phyloP scores from a whole-genome alignment of 2,888 invertebrate genomes.

The Abrostola triplasia region DNA sequence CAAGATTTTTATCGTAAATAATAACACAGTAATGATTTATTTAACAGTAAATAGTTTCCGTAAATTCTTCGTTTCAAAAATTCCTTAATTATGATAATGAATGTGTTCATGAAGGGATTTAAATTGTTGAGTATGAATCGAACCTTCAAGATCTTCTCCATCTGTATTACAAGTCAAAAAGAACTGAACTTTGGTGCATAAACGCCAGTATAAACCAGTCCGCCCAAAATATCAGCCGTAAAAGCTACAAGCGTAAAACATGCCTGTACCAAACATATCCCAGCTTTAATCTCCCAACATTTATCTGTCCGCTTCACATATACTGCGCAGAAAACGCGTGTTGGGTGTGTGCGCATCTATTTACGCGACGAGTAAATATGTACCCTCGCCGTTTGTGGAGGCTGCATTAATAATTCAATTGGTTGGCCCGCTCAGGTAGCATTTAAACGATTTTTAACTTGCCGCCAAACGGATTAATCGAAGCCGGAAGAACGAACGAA shows the following conservation, averaged over 20 bases:
- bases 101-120: too few species aligned
- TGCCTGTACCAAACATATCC: slow-evolving; percentile 15
- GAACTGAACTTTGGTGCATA: too few species aligned
- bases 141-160: too few species aligned
- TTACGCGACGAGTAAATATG: slow-evolving; percentile 88
- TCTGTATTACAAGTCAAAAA: too few species aligned
- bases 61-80: too few species aligned
- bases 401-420: slow-evolving; percentile 89
- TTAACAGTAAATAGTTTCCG: too few species aligned
- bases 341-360: slow-evolving; percentile 88
- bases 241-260: background rate
- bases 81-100: too few species aligned
- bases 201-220: too few species aligned
- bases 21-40: too few species aligned
- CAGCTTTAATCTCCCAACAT: slow-evolving; percentile 32
- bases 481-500: slow-evolving; percentile 53
- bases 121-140: too few species aligned
- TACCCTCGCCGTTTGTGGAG: slow-evolving; percentile 87
- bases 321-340: slow-evolving; percentile 83
- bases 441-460: slow-evolving; percentile 88
- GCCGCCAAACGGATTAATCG: slow-evolving; percentile 85
- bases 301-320: slow-evolving; percentile 48
- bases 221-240: too few species aligned
- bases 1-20: too few species aligned
- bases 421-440: slow-evolving; percentile 83